phyloP scores from a whole-genome alignment of 2,888 invertebrate species.

The Cheilosia vernalis region DNA sequence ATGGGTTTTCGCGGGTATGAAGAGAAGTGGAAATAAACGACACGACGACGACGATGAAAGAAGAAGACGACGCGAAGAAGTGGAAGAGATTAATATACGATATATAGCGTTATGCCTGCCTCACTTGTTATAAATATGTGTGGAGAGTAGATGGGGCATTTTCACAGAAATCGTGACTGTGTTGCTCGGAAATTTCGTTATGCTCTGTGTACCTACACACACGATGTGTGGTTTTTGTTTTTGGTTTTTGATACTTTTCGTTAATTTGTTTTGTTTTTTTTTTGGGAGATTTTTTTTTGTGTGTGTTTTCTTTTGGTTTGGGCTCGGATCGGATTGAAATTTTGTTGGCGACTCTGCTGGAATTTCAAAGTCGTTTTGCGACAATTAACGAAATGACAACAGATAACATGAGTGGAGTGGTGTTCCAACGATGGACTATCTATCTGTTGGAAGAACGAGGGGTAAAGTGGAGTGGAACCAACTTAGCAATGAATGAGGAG shows the following conservation, averaged over 20 bases:
- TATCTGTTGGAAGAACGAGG: background rate
- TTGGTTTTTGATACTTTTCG: conserved; percentile 12
- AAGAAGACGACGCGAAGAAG: conserved; percentile 45
- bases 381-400: conserved; percentile 68
- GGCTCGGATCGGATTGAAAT: conserved; percentile 39
- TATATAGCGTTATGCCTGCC: conserved; percentile 49
- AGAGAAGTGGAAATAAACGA: background rate
- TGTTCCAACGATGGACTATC: conserved; percentile 21
- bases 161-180: conserved; percentile 47
- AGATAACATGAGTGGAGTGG: conserved; percentile 50
- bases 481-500: conserved; percentile 42
- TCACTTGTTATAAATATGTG: conserved; percentile 50
- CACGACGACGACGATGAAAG: background rate
- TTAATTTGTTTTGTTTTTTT: conserved; percentile 39
- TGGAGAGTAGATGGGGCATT: conserved; percentile 47
- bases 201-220: conserved; percentile 24
- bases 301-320: conserved; percentile 21
- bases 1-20: conserved; percentile 18
- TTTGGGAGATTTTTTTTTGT: conserved; percentile 14
- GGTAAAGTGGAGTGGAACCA: background rate
- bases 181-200: conserved; percentile 58
- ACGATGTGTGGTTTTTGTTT: conserved; percentile 16
- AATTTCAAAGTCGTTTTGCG: conserved; percentile 68
- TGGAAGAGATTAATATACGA: conserved; percentile 64
- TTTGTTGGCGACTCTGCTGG: conserved; percentile 55